Base-by-base conservation (phyloP, 1,140 invertebrate species). In the Neelides sp. region DNA sequence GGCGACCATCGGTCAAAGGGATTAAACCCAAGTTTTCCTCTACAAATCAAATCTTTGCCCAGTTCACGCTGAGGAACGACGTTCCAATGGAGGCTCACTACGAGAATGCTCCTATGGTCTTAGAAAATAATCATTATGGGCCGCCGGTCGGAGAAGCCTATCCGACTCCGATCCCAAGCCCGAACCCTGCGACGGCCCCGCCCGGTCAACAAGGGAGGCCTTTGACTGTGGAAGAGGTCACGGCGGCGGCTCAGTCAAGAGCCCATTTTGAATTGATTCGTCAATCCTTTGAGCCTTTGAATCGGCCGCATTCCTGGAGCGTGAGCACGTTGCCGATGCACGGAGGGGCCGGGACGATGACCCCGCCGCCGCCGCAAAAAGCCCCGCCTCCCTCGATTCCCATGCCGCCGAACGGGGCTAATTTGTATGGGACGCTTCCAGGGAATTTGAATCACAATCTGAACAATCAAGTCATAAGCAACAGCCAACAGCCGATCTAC, bases 1-100 rank as follows among this genome's bases (percentile, higher is more conserved):
- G 55, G n/a, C 42, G 58, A 34, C 58, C 58, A 2, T 61, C 58
- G 15, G 58, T 61, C 13, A 57, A 61, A 51, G 59, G 59, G 28
- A 61, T 61, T 37, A 61, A 61, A 39, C 55, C 55, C n/a, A 61
- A 61, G 37, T 61, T 61, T 39, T 57, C 58, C 13, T 52, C 54
- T 5, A 57, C 54, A 13, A 60, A 60, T 54, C 58, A 60, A 50
- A 60, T 60, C 30, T 60, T 60, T 57, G 58, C 58, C 22, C 54
- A 57, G 22, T 60, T 57, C 35, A 57, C 54, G 8, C 42, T 23
- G 7, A 5, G 20, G 10, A 20, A 13, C 13, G 27, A 44, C 20
- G 30, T 39, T 3, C 42, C 32, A 13, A 40, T 41, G 20, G 58
- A 61, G 34, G 49, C 48, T 17, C 49, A 57, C 30, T 61, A 61